A percentile compares a stretch with the other conserved stretches of the same genome.
These are phyloP conservation scores for Dreissena rostriformis DNA, from an alignment of 1,140 invertebrate genomes.

Conservation along the genomic window DNA sequence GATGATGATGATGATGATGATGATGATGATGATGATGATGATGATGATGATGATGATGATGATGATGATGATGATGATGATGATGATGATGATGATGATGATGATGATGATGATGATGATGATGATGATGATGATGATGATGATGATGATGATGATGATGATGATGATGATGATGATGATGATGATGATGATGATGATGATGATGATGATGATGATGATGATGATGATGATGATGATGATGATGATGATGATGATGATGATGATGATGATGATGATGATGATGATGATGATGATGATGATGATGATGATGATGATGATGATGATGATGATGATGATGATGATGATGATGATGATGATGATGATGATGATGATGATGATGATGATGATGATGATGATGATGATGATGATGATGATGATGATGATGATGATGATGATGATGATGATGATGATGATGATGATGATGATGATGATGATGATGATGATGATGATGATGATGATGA, in stretches of 20 bases:
- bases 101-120: constrained; percentile 2
- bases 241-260: constrained; percentile 2
- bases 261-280: not conserved
- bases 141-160: not conserved
- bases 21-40: not conserved
- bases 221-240: constrained; percentile 2
- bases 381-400: not conserved
- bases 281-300: constrained; percentile 2
- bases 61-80: constrained; percentile 2
- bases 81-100: not conserved
- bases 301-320: constrained; percentile 2
- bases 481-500: constrained; percentile 2
- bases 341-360: constrained; percentile 2
- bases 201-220: not conserved
- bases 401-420: constrained; percentile 2
- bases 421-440: constrained; percentile 2
- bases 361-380: constrained; percentile 2
- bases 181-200: constrained; percentile 2
- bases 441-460: not conserved
- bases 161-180: constrained; percentile 2
- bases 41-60: not conserved
- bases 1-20: not conserved
- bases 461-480: constrained; percentile 2
- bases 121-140: constrained; percentile 2
- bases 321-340: not conserved